A percentile compares a stretch with the other conserved stretches of the same genome.
Conservation (phyloP, 2,113 vertebrate species). For the Amblyopsis rosae region DNA sequence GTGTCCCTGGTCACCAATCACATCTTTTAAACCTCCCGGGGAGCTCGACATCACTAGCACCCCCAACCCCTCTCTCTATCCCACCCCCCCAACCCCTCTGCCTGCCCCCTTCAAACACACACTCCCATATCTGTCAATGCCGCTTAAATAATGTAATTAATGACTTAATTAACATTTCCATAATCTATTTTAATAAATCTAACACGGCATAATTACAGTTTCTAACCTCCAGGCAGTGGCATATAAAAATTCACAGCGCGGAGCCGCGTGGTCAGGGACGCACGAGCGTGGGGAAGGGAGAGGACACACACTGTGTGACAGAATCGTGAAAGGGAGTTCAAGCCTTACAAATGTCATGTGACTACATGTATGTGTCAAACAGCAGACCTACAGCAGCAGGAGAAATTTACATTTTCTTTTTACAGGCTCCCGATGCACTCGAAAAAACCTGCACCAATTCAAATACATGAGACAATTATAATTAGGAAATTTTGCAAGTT, state of each 20-base stretch:
- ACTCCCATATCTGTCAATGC: constrained; percentile 81
- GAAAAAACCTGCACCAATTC: neutral
- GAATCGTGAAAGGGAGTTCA: constrained; percentile 52
- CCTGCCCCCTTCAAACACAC: constrained; percentile 12
- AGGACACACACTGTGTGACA: constrained; percentile 61
- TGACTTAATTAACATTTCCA: constrained; percentile 86
- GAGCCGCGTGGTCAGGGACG: constrained; percentile 58
- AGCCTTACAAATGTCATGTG: constrained; percentile 72
- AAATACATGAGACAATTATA: no score
- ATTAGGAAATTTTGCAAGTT: no score
- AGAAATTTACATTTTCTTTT: constrained; percentile 7
- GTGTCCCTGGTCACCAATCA: constrained; percentile 74
- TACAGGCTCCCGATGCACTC: constrained; percentile 15
- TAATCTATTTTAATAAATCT: constrained; percentile 88
- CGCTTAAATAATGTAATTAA: constrained; percentile 88
- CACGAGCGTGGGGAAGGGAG: constrained; percentile 60
- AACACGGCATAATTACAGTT: constrained; percentile 81
- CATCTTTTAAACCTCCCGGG: constrained; percentile 72
- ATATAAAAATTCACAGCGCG: constrained; percentile 70
- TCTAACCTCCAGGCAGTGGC: constrained; percentile 76
- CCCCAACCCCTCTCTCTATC: constrained; percentile 16
- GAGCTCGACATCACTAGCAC: constrained; percentile 48
- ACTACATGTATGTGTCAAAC: constrained; percentile 65
- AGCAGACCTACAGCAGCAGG: constrained; percentile 51
- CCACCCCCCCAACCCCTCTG: neutral